Evolutionary conservation across 2,797 vertebrate genomes (phyloP), one percentile per base, ranked within the genome.

Genomic region (Poecilia wingei): DNA sequence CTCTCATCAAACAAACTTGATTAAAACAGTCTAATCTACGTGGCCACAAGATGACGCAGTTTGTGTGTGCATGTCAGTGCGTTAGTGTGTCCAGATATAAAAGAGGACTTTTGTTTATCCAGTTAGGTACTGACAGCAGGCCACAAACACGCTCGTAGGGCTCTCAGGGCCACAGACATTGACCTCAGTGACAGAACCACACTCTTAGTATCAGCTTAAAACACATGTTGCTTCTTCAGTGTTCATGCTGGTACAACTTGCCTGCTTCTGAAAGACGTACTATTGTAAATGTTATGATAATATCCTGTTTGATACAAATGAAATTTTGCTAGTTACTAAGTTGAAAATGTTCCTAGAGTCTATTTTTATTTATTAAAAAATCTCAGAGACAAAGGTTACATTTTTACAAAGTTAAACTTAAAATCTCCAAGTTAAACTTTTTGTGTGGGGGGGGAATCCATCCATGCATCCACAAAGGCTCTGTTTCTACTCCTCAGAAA

Each of bases 1-100:
- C 85, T 88, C 90, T 88, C 91, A 88, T 93, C 93, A 93, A 86
- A 92, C 91, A 93, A 94, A 93, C 93, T 70, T 80, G 88, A 95
- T 94, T 94, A 92, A 91, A 92, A 89, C 78, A 74, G 85, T 79
- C 84, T 92, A 87, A 92, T 93, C 89, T 90, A 83, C 85, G 87
- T 33, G 55, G 81, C 89, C 89, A 81, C 82, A 77, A 49, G 87
- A 89, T 87, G 89, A 91, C 90, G 88, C 70, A 75, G 75, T 77
- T 73, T 86, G 72, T 78, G 82, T 76, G 76, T 59, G 74, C 70
- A 45, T 76, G 45, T 69, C 25, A 57, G 47, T 79, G 69, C 61
- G 66, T 61, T 36, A 1, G 25, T 72, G 73, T 79, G 84, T 84
- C 69, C 77, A 87, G 82, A 88, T 66, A 72, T 88, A 88, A 82